Conservation (phyloP, 2,888 invertebrate species). For the Tetragonula carbonaria region DNA sequence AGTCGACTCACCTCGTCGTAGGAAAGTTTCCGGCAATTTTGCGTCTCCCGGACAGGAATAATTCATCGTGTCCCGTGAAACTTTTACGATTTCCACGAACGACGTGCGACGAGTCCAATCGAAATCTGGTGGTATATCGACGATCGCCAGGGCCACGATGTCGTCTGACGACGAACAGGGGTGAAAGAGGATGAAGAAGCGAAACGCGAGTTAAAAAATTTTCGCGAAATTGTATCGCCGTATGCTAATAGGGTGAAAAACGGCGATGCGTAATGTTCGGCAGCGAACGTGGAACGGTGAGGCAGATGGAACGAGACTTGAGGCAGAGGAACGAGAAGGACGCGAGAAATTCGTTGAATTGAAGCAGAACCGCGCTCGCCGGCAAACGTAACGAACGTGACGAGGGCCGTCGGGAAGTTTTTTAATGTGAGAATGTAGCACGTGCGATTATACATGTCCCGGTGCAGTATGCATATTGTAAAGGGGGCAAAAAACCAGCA, state of each 20-base stretch:
- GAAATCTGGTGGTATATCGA: constrained; percentile 68
- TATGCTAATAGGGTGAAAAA: constrained; percentile 22
- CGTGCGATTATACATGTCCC: constrained; percentile 69
- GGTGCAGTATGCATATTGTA: constrained; percentile 65
- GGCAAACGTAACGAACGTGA: constrained; percentile 58
- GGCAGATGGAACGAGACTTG: not conserved
- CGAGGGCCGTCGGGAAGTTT: constrained; percentile 64
- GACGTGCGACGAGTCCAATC: constrained; percentile 71
- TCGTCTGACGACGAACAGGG: not conserved
- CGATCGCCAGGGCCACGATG: constrained; percentile 19
- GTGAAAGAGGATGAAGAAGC: not conserved
- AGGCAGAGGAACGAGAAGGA: not conserved
- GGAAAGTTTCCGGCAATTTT: constrained; percentile 74
- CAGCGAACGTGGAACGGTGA: not conserved
- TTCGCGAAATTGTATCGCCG: constrained; percentile 18
- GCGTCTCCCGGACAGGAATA: constrained; percentile 71
- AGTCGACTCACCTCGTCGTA: constrained; percentile 51
- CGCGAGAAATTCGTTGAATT: constrained; percentile 53
- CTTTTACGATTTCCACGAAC: constrained; percentile 72
- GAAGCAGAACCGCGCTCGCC: constrained; percentile 17
- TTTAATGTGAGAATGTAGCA: constrained; percentile 70
- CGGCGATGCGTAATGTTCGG: constrained; percentile 18
- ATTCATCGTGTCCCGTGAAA: constrained; percentile 74
- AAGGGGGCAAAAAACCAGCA: constrained; percentile 64
- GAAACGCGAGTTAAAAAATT: constrained; percentile 24